A percentile compares a stretch with the other conserved stretches of the same genome.
These are phyloP conservation scores for Calypte anna DNA, from an alignment of 2,113 vertebrate genomes.

Conservation along the genomic window DNA sequence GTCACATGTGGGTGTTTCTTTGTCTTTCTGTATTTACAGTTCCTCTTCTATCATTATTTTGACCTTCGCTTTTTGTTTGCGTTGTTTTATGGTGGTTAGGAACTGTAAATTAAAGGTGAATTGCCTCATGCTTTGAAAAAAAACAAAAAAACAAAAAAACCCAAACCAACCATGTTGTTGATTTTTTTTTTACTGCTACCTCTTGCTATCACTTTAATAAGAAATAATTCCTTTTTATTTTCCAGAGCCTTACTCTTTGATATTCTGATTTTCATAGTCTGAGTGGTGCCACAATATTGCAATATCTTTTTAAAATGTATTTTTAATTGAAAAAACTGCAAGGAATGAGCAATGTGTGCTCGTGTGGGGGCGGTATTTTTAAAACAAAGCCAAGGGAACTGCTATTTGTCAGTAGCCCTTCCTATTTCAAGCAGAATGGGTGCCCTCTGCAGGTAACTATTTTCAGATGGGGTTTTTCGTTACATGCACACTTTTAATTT, in stretches of 20 bases:
- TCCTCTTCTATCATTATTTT: background rate
- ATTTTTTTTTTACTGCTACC: background rate
- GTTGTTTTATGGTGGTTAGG: background rate
- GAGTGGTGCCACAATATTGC: background rate
- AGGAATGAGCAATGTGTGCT: background rate
- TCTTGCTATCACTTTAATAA: background rate
- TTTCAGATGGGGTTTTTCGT: background rate
- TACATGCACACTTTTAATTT: background rate
- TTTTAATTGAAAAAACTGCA: background rate
- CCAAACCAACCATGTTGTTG: background rate
- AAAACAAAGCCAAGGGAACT: background rate
- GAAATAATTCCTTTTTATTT: background rate
- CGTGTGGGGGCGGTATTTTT: background rate
- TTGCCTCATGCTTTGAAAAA: background rate
- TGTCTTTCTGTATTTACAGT: background rate
- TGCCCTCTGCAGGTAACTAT: constrained; percentile 57
- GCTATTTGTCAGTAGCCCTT: background rate
- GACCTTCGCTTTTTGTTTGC: background rate
- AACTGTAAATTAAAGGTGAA: background rate
- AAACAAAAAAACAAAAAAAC: background rate
- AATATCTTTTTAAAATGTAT: background rate
- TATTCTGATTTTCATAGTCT: background rate
- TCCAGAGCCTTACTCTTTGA: background rate
- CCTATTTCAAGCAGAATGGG: background rate
- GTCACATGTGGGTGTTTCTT: fast-evolving